These are phyloP conservation scores for Heliconius nattereri DNA, from an alignment of 1,140 invertebrate genomes.

Conservation along the genomic window DNA sequence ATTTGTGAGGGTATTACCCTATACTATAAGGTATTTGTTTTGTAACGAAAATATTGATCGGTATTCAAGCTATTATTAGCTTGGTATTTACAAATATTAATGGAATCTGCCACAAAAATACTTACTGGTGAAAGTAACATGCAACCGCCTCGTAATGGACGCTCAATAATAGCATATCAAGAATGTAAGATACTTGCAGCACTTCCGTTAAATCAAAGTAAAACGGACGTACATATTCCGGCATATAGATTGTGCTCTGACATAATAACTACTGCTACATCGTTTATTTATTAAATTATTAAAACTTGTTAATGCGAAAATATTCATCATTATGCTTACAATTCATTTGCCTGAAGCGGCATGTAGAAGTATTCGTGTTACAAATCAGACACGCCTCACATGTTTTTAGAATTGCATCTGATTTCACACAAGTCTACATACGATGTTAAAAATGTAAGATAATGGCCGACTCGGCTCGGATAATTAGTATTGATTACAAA, in stretches of 20 bases:
- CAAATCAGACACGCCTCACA: conserved; percentile 37
- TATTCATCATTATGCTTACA: conserved; percentile 45
- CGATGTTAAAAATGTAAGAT: conserved; percentile 20
- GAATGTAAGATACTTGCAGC: conserved; percentile 41
- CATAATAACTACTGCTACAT: neutral
- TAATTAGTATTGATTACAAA: conserved; percentile 24
- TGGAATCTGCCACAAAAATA: conserved; percentile 34
- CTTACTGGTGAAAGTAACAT: conserved; percentile 44
- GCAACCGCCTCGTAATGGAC: conserved; percentile 36
- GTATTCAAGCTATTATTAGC: conserved; percentile 35
- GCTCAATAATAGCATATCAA: conserved; percentile 36
- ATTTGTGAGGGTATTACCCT: neutral
- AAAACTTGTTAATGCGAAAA: neutral
- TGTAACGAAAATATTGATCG: conserved; percentile 33
- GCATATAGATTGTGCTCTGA: conserved; percentile 20
- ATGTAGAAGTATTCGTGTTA: conserved; percentile 52
- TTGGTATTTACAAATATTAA: conserved; percentile 42
- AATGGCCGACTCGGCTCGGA: conserved; percentile 21
- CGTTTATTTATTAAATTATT: neutral
- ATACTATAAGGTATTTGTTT: neutral
- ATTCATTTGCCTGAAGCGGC: conserved; percentile 49
- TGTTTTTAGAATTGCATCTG: conserved; percentile 50
- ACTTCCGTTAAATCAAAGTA: conserved; percentile 31
- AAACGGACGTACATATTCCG: conserved; percentile 31
- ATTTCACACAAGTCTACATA: conserved; percentile 24